Percentiles rank a stretch among this genome's conserved stretches.
These are phyloP conservation scores for Corythoichthys intestinalis DNA, from an alignment of 2,113 vertebrate species.

Conservation along the genomic window DNA sequence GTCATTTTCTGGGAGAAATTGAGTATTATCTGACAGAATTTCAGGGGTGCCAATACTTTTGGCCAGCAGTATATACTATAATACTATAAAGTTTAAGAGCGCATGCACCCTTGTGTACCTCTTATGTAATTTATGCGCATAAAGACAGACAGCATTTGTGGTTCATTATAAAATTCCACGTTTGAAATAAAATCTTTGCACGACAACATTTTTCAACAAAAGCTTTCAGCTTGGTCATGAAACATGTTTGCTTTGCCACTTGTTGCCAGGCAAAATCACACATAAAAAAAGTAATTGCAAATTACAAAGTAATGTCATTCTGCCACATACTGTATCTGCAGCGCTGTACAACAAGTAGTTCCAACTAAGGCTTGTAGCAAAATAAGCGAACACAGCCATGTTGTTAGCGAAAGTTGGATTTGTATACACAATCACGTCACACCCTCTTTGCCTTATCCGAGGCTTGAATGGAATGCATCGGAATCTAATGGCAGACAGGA, in stretches of 20 bases:
- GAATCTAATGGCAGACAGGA: constrained; percentile 79
- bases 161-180: not conserved
- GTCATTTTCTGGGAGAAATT: no score
- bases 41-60: no score
- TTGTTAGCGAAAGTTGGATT: constrained; percentile 46
- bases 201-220: not conserved
- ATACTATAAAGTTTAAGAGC: no score
- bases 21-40: no score
- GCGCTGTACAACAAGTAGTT: not conserved
- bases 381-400: constrained; percentile 24
- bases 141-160: not conserved
- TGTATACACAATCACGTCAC: constrained; percentile 39
- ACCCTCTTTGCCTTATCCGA: constrained; percentile 39
- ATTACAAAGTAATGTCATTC: not conserved
- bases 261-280: not conserved
- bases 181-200: not conserved
- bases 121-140: no score
- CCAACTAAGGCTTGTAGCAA: constrained; percentile 23
- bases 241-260: not conserved
- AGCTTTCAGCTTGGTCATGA: not conserved
- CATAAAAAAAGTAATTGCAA: not conserved
- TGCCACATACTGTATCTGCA: not conserved
- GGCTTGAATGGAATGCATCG: constrained; percentile 50
- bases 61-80: no score
- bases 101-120: no score